phyloP scores from a whole-genome alignment of 2,888 invertebrate genomes.

The Orthosia gracilis region DNA sequence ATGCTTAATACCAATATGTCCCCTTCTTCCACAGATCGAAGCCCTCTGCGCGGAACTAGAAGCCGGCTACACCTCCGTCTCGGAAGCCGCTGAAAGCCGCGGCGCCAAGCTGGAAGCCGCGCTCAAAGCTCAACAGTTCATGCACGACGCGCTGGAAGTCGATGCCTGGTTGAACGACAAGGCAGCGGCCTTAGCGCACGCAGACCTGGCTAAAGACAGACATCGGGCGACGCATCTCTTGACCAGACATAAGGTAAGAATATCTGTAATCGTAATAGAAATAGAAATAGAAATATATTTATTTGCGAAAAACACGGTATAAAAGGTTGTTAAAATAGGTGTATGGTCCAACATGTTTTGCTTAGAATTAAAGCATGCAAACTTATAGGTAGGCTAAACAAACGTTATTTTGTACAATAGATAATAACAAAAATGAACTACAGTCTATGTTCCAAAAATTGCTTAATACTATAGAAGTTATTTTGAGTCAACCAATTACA shows the following conservation, averaged over 20 bases:
- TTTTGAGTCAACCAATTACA: too few species aligned
- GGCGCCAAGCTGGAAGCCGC: conserved; percentile 96
- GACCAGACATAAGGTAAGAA: conserved; percentile 96
- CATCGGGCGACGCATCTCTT: conserved; percentile 97
- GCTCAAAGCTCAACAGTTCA: conserved; percentile 97
- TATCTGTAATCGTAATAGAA: too few species aligned
- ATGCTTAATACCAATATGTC: background rate
- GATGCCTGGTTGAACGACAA: conserved; percentile 98
- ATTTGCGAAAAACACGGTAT: too few species aligned
- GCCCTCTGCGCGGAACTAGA: conserved; percentile 94
- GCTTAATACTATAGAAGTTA: too few species aligned
- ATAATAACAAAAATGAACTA: too few species aligned
- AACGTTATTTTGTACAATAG: too few species aligned
- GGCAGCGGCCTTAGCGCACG: conserved; percentile 95
- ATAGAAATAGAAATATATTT: too few species aligned
- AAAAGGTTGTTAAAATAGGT: too few species aligned
- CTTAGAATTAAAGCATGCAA: too few species aligned
- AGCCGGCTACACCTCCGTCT: conserved; percentile 94
- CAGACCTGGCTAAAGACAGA: conserved; percentile 97
- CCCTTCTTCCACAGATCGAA: conserved; percentile 91
- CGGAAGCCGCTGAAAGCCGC: conserved; percentile 93
- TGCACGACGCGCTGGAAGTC: conserved; percentile 97
- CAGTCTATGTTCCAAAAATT: too few species aligned
- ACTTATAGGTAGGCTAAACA: too few species aligned
- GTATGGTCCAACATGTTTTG: too few species aligned